Conservation (phyloP, 2,113 vertebrate species). For the Amia ocellicauda region DNA sequence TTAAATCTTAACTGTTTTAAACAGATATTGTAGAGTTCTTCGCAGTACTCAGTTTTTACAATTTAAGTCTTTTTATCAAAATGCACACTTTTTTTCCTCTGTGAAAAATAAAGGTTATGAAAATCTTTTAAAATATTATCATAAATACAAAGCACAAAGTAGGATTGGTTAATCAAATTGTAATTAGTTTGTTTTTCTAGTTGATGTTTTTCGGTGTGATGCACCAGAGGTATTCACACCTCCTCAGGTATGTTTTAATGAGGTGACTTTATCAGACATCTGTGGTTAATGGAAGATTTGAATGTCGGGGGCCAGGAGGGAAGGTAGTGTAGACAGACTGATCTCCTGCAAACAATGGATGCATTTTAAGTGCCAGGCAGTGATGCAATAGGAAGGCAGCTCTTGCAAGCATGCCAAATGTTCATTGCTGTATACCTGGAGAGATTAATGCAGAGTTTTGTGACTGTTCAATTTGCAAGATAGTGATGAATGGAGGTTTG, state of each 20-base stretch:
- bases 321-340: constrained; percentile 38
- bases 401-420: not conserved
- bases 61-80: too few relatives aligned
- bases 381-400: constrained; percentile 15
- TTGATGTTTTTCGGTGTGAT: too few relatives aligned
- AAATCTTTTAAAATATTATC: too few relatives aligned
- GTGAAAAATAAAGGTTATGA: too few relatives aligned
- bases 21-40: too few relatives aligned
- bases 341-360: constrained; percentile 22
- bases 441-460: constrained; percentile 34
- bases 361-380: constrained; percentile 28
- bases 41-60: too few relatives aligned
- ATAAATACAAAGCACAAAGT: too few relatives aligned
- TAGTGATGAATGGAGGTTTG: constrained; percentile 43
- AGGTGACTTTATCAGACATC: constrained; percentile 19
- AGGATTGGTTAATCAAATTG: too few relatives aligned
- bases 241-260: constrained; percentile 11
- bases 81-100: too few relatives aligned
- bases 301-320: constrained; percentile 32
- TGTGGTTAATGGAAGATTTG: constrained; percentile 15
- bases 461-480: constrained; percentile 26
- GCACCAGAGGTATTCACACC: too few relatives aligned
- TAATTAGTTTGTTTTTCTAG: too few relatives aligned
- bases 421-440: constrained; percentile 32
- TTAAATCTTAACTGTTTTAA: too few relatives aligned